Conservation (phyloP, 2,797 vertebrate species). For the Lacerta bilineata region DNA sequence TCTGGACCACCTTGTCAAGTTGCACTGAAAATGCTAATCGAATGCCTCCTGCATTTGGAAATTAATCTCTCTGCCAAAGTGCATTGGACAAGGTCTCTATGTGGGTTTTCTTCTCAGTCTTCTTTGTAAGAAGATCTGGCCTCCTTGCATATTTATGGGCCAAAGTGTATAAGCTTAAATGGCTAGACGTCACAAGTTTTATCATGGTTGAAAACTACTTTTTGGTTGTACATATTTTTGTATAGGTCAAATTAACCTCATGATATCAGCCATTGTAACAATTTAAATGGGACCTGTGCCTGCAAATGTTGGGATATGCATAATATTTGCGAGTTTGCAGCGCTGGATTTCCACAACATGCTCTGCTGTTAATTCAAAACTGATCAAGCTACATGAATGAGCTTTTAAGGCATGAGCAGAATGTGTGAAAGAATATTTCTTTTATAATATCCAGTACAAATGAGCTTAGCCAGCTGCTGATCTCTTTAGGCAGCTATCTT, state of each 20-base stretch:
- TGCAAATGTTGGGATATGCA: slow-evolving; percentile 13
- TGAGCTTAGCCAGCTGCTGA: background rate
- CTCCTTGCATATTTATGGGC: slow-evolving; percentile 1
- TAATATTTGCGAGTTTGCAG: slow-evolving; percentile 7
- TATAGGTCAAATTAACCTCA: slow-evolving; percentile 2
- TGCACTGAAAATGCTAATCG: slow-evolving; percentile 31
- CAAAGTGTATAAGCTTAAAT: background rate
- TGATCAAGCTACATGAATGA: slow-evolving; percentile 5
- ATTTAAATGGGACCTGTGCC: slow-evolving; percentile 28
- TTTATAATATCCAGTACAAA: slow-evolving; percentile 20
- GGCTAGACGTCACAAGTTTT: background rate
- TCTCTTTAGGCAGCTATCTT: slow-evolving; percentile 37
- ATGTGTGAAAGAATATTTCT: slow-evolving; percentile 12
- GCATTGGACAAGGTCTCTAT: slow-evolving; percentile 12
- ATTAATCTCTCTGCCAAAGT: slow-evolving; percentile 42
- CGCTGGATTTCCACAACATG: background rate
- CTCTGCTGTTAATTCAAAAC: slow-evolving; percentile 40
- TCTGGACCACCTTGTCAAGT: slow-evolving; percentile 49
- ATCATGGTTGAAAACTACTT: slow-evolving; percentile 17
- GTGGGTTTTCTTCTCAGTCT: background rate
- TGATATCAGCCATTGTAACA: background rate
- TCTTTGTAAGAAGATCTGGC: background rate
- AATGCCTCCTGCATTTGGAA: slow-evolving; percentile 44
- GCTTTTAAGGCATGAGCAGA: slow-evolving; percentile 8
- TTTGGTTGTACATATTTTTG: background rate